phyloP scores from a whole-genome alignment of 2,113 vertebrate species.

The Polypterus senegalus region DNA sequence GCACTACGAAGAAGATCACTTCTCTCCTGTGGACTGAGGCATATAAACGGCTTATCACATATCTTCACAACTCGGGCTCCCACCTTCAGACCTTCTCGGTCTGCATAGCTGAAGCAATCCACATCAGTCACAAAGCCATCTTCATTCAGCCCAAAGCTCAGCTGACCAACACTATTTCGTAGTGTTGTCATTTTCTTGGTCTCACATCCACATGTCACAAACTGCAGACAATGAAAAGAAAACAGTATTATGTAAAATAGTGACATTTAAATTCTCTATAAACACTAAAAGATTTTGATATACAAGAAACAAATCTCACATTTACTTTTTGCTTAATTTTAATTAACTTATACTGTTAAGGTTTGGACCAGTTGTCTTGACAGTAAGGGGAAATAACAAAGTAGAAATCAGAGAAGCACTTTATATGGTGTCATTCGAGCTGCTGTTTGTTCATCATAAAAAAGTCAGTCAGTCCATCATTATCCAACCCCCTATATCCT shows the following conservation, averaged over 20 bases:
- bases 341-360: too few species aligned
- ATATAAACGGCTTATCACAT: constrained; percentile 60
- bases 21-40: constrained; percentile 51
- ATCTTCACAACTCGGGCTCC: constrained; percentile 69
- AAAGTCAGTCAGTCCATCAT: too few species aligned
- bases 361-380: too few species aligned
- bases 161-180: constrained; percentile 69
- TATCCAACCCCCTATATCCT: too few species aligned
- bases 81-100: constrained; percentile 68
- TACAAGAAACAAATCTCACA: too few species aligned
- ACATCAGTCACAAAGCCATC: constrained; percentile 76
- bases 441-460: too few species aligned
- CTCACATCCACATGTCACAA: constrained; percentile 77
- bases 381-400: too few species aligned
- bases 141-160: constrained; percentile 69
- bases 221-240: constrained; percentile 28
- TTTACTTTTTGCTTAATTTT: too few species aligned
- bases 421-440: too few species aligned
- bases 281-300: too few species aligned
- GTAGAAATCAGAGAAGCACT: too few species aligned
- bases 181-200: constrained; percentile 67
- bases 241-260: neutral
- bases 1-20: constrained; percentile 56
- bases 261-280: too few species aligned
- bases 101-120: constrained; percentile 74